A percentile compares a stretch with the other conserved stretches of the same genome.
phyloP scores from a whole-genome alignment of 2,888 invertebrate species.

The Drosophila flavopinicola region DNA sequence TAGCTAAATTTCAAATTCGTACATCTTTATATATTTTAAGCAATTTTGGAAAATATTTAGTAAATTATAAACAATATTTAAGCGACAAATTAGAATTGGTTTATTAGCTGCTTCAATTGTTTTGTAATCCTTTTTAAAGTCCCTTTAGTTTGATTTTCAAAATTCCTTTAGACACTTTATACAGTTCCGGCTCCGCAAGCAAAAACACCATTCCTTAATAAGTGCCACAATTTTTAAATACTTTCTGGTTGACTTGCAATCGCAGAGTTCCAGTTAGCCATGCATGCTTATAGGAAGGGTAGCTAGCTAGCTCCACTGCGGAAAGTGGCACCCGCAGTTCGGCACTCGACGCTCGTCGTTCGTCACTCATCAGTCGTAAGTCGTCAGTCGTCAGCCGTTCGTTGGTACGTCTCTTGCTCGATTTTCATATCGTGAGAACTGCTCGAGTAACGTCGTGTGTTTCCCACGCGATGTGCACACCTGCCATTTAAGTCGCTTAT shows the following conservation, averaged over 20 bases:
- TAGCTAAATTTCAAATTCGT: no score
- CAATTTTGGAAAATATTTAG: no score
- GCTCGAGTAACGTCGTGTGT: constrained; percentile 84
- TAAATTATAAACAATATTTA: no score
- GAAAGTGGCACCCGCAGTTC: constrained; percentile 55
- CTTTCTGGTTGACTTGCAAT: constrained; percentile 17
- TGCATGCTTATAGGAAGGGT: constrained; percentile 30
- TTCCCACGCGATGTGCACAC: constrained; percentile 85
- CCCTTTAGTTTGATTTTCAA: neutral
- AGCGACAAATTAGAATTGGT: no score
- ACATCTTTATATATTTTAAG: neutral
- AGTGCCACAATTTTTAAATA: constrained; percentile 23
- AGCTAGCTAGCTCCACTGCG: constrained; percentile 21
- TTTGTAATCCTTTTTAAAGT: neutral
- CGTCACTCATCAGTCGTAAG: constrained; percentile 20
- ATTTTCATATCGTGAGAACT: constrained; percentile 84
- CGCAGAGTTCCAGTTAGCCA: constrained; percentile 39
- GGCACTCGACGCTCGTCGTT: constrained; percentile 31
- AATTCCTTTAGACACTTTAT: constrained; percentile 8
- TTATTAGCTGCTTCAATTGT: neutral
- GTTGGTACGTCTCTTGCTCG: constrained; percentile 70
- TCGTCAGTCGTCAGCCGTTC: constrained; percentile 28
- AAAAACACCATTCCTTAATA: constrained; percentile 6
- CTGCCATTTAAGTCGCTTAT: constrained; percentile 83
- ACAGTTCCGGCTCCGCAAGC: constrained; percentile 11